Base-by-base conservation (phyloP, 2,888 invertebrate species). In the Kuschelorhynchus macadamiae region DNA sequence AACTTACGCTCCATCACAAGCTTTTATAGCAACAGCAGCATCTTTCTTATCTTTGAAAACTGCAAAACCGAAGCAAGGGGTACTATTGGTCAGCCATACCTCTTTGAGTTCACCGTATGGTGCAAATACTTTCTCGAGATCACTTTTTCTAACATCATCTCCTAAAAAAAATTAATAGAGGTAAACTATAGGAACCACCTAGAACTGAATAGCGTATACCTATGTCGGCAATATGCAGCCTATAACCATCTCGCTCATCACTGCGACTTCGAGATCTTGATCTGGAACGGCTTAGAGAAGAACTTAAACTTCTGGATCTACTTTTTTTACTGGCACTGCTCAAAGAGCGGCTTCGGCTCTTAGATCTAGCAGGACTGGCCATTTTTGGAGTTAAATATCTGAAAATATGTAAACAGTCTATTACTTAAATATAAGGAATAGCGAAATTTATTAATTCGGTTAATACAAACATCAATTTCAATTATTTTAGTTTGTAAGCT, bases 61-160 rank as follows among this genome's bases (percentile, higher is more conserved):
- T 52, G 87, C 85, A 81, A 88, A 88, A n/a, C 88, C 88, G 82
- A 88, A 88, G 74, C 87, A 87, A 0, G 88, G 88, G 8, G 87
- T 86, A 72, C 86, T 87, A 70, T 85, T 85, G 0, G 88, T 88
- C 79, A 88, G 83, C 88, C 88, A 88, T 3, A 88, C 84, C 76
- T 88, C 88, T 70, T 84, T 82, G 14, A 88, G 74, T 16, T 81
- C 81, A 1, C 88, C 88, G 78, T 84, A 88, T 68, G 86, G 86
- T 21, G 85, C 82, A 79, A 87, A 88, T 1, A 85, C 79, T 73
- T 84, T 84, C 74, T 86, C 86, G 70, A 88, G 78, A 74, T 88
- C 87, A 33, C 83, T 78, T 75, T 86, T 86, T 44, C 85, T 81
- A 2, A 85, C 83, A 69, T 86, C 85, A 63, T 86, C 84, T n/a